Conservation (phyloP, 2,113 vertebrate species). For the Polypterus senegalus region DNA sequence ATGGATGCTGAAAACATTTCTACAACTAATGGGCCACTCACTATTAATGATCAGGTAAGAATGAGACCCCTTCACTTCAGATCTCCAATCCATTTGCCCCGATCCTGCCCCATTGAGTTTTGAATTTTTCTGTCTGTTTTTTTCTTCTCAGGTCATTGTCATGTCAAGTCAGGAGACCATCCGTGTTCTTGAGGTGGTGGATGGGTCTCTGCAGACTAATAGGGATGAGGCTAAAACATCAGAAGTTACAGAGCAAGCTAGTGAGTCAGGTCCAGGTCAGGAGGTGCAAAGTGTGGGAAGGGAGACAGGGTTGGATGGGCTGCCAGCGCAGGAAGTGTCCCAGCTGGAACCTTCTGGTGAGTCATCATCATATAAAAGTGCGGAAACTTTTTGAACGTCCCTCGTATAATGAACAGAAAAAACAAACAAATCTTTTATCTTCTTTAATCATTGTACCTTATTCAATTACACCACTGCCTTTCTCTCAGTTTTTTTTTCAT, state of each 20-base stretch:
- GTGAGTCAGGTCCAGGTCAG: conserved; percentile 18
- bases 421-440: no score
- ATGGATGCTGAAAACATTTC: conserved; percentile 72
- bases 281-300: conserved; percentile 24
- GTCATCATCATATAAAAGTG: no score
- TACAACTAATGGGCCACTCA: conserved; percentile 63
- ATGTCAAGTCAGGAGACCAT: conserved; percentile 94
- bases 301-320: conserved; percentile 17
- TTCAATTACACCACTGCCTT: no score
- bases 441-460: no score
- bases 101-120: background rate
- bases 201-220: conserved; percentile 49
- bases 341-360: no score
- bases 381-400: no score
- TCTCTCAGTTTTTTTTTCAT: no score
- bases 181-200: conserved; percentile 82
- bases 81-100: conserved; percentile 7
- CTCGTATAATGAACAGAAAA: no score
- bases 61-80: accelerated
- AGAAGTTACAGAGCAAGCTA: conserved; percentile 23
- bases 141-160: conserved; percentile 70
- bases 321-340: conserved; percentile 14
- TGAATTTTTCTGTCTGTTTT: background rate
- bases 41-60: conserved; percentile 84
- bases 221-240: conserved; percentile 40